Conservation (phyloP, 2,797 vertebrate species). For the Helicolenus hilgendorfi region DNA sequence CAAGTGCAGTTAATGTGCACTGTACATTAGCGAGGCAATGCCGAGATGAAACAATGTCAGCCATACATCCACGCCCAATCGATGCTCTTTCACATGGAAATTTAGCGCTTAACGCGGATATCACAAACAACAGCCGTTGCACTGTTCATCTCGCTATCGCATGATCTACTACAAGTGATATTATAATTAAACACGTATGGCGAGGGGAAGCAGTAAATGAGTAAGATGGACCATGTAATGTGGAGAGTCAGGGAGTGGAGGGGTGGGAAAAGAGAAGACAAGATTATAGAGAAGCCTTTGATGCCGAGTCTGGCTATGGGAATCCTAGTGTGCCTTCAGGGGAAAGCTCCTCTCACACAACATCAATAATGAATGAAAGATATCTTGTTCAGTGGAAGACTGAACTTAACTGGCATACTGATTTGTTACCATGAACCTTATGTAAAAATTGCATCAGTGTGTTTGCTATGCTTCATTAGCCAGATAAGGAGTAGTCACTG, state of each 20-base stretch:
- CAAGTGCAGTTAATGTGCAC: background rate
- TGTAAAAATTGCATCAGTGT: constrained; percentile 85
- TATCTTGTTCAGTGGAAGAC: constrained; percentile 88
- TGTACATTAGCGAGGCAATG: background rate
- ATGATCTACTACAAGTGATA: constrained; percentile 59
- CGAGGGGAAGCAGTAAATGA: constrained; percentile 61
- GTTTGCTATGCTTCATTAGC: constrained; percentile 78
- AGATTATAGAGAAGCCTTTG: constrained; percentile 89
- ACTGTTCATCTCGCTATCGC: constrained; percentile 34
- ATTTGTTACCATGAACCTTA: constrained; percentile 82
- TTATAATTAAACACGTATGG: constrained; percentile 65
- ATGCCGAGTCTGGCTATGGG: constrained; percentile 85
- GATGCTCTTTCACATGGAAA: constrained; percentile 3
- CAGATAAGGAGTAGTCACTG: constrained; percentile 45
- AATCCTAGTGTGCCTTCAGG: constrained; percentile 87
- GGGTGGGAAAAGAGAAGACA: constrained; percentile 80
- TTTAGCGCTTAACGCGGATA: constrained; percentile 14
- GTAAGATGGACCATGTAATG: constrained; percentile 77
- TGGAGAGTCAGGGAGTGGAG: constrained; percentile 68
- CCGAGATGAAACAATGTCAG: background rate
- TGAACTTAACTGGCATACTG: constrained; percentile 87
- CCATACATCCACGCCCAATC: background rate
- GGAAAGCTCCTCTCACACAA: constrained; percentile 85
- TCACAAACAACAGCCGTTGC: constrained; percentile 31
- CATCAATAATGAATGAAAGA: constrained; percentile 92